Base-by-base conservation (phyloP, 2,888 invertebrate genomes). In the Philaethria dido region DNA sequence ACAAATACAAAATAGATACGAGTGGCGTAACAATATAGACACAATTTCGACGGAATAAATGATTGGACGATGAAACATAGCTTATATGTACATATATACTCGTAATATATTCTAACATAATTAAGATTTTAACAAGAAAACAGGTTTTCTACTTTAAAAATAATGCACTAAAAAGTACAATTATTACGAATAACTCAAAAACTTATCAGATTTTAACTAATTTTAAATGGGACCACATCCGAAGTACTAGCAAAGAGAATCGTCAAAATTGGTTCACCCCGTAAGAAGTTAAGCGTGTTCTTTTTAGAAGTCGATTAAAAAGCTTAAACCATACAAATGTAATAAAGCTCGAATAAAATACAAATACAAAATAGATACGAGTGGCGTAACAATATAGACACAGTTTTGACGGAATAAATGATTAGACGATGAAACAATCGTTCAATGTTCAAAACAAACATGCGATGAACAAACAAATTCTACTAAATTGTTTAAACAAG, bases 401-500 rank as follows among this genome's bases (percentile, higher is more conserved):
- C 14, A 54, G 36, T 55, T 55, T 36, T 55, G 36, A 55, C 20
- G 11, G 42, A 42, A 57, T 42, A 57, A 60, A 69, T 64, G 50
- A 66, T 55, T 57, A 39, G 16, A 68, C 62, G 39, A 69, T 60
- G 62, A 64, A 67, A 60, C 61, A 67, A 70, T 50, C 47, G 65
- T 61, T 72, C 62, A 67, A 61, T 45, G 55, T 67, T 72, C 64
- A 63, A 68, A 65, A 52, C 64, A 64, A 71, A 73, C 39, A 68
- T 57, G 62, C 55, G 61, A 68, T 57, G 62, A 48, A 60, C 72
- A 72, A 72, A 73, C 67, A 72, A 71, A 73, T 68, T 70, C 64
- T 33, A 60, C 64, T 69, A 68, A 71, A 69, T 69, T 68, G 66
- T 68, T 71, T 70, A 66, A 72, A 73, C 69, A 68, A 72, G 65